phyloP scores from a whole-genome alignment of 2,797 vertebrate species.

The Cirrhinus molitorella region DNA sequence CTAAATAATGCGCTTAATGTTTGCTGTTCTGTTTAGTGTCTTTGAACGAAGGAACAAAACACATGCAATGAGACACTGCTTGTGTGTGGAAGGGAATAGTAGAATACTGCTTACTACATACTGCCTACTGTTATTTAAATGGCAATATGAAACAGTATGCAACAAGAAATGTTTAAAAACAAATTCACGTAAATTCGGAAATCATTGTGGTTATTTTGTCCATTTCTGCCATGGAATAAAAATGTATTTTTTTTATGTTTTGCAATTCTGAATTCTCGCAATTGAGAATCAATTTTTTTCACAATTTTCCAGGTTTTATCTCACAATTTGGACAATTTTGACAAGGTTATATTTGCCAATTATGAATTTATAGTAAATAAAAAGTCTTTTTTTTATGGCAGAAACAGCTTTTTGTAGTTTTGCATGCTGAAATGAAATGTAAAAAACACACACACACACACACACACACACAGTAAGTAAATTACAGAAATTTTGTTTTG shows the following conservation, averaged over 20 bases:
- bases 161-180: not conserved
- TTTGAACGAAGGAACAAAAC: slow-evolving; percentile 22
- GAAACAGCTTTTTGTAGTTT: too few relatives aligned
- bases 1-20: slow-evolving; percentile 43
- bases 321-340: too few relatives aligned
- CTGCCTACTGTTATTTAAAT: not conserved
- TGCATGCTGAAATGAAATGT: too few relatives aligned
- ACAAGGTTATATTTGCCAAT: too few relatives aligned
- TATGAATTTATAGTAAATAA: too few relatives aligned
- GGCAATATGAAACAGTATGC: not conserved
- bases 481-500: too few relatives aligned
- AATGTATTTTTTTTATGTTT: not conserved
- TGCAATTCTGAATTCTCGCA: too few relatives aligned
- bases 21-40: slow-evolving; percentile 24
- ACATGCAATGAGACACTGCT: not conserved
- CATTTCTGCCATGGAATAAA: not conserved
- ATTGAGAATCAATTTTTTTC: too few relatives aligned
- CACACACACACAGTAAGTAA: too few relatives aligned
- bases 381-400: too few relatives aligned
- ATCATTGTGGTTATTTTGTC: not conserved
- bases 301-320: too few relatives aligned
- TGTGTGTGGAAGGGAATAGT: not conserved
- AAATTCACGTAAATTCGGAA: not conserved
- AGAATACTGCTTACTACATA: not conserved
- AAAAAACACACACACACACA: too few relatives aligned